phyloP scores from a whole-genome alignment of 1,140 invertebrate genomes.

The Drosophila lowei region DNA sequence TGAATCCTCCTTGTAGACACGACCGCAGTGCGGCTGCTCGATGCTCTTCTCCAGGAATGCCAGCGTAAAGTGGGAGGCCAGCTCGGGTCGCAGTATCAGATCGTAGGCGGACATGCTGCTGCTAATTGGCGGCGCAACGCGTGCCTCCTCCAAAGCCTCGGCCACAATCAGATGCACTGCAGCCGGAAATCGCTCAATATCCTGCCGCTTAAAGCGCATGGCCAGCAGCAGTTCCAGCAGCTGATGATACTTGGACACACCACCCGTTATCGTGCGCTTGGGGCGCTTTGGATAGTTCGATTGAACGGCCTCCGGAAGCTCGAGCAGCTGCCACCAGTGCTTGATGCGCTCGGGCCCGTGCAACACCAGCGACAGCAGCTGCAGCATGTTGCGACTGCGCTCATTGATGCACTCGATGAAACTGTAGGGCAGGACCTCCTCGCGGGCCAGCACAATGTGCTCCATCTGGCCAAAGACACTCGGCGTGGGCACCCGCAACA shows the following conservation, averaged over 20 bases:
- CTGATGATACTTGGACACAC: constrained; percentile 66
- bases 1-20: constrained; percentile 72
- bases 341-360: constrained; percentile 71
- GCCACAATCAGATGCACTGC: constrained; percentile 90
- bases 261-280: constrained; percentile 64
- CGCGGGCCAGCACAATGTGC: constrained; percentile 84
- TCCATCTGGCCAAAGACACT: constrained; percentile 89
- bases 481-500: constrained; percentile 87
- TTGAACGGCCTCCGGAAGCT: constrained; percentile 64
- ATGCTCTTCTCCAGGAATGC: constrained; percentile 47
- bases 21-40: constrained; percentile 39
- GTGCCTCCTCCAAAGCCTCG: constrained; percentile 89
- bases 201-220: constrained; percentile 86
- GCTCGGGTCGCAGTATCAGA: constrained; percentile 91
- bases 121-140: constrained; percentile 89
- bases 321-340: constrained; percentile 72
- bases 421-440: constrained; percentile 86
- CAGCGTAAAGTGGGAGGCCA: constrained; percentile 86
- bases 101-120: constrained; percentile 91
- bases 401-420: constrained; percentile 88
- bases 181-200: constrained; percentile 90
- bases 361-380: constrained; percentile 63
- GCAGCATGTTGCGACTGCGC: constrained; percentile 87
- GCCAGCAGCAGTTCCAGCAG: constrained; percentile 69
- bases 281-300: constrained; percentile 49